Evolutionary conservation across 2,888 invertebrate genomes (phyloP).

Genomic region (Xestobium rufovillosum): DNA sequence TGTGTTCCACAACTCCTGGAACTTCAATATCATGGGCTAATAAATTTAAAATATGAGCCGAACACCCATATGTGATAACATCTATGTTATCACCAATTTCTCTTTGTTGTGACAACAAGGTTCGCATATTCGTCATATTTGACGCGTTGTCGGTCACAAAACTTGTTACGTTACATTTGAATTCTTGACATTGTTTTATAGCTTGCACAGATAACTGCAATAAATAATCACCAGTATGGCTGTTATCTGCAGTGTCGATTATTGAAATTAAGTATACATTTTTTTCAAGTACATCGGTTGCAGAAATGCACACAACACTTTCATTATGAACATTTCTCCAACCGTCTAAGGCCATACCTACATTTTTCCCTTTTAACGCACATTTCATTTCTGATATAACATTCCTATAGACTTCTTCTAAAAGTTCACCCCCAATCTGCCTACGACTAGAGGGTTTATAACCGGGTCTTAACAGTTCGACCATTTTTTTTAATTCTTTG

Average conservation of each 20-base stretch:
- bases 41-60: slow-evolving; percentile 12
- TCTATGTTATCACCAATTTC: slow-evolving; percentile 3
- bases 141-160: slow-evolving; percentile 17
- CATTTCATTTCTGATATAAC: too few relatives aligned
- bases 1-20: slow-evolving; percentile 2
- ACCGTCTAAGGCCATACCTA: slow-evolving; percentile 14
- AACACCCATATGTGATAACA: slow-evolving; percentile 16
- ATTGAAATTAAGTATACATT: slow-evolving; percentile 9
- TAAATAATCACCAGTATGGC: slow-evolving; percentile 13
- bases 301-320: slow-evolving; percentile 14
- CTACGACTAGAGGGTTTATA: slow-evolving; percentile 18
- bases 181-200: slow-evolving; percentile 10
- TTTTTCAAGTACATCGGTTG: slow-evolving; percentile 1
- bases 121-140: slow-evolving; percentile 14
- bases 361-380: too few relatives aligned
- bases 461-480: slow-evolving; percentile 15
- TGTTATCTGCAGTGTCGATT: slow-evolving; percentile 16
- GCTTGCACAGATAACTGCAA: slow-evolving; percentile 7
- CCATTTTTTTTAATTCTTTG: slow-evolving; percentile 12
- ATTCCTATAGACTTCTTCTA: slow-evolving; percentile 16
- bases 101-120: slow-evolving; percentile 8
- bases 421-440: slow-evolving; percentile 9
- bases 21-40: slow-evolving; percentile 6
- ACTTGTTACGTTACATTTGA: slow-evolving; percentile 14
- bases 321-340: slow-evolving; percentile 19